A percentile compares a stretch with the other conserved stretches of the same genome.
phyloP scores from a whole-genome alignment of 2,888 invertebrate genomes.

The Prosopocoilus inquinatus region DNA sequence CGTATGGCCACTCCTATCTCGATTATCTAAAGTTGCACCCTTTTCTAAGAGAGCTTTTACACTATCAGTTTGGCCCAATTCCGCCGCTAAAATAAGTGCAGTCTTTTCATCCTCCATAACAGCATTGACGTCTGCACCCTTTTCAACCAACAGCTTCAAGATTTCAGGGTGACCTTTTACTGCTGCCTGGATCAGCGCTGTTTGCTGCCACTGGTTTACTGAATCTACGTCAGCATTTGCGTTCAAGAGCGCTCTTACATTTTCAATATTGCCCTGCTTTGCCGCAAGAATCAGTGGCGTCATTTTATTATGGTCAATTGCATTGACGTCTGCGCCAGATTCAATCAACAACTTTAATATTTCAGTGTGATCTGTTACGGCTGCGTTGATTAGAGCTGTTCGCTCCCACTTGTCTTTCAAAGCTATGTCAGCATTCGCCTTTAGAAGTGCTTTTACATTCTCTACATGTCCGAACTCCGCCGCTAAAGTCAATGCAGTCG shows the following conservation, averaged over 20 bases:
- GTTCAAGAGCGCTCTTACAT: no score
- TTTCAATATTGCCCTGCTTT: no score
- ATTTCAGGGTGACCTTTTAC: not conserved
- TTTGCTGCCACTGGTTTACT: no score
- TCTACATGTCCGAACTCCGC: not conserved
- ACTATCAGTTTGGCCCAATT: no score
- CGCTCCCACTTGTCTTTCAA: not conserved
- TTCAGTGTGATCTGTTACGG: not conserved
- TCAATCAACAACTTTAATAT: not conserved
- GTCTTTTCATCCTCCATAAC: not conserved
- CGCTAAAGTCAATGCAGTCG: no score
- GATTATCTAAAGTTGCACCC: not conserved
- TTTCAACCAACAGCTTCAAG: not conserved
- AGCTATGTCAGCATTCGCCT: not conserved
- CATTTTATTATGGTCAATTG: no score
- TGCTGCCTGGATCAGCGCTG: not conserved
- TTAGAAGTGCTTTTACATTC: not conserved
- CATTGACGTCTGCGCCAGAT: not conserved
- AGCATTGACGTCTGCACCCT: constrained; percentile 58
- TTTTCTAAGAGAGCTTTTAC: no score
- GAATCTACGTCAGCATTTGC: not conserved
- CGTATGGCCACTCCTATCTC: not conserved
- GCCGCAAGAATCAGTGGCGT: no score
- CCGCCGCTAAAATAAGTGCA: no score
- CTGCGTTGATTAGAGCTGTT: not conserved